Conservation (phyloP, 2,797 vertebrate species). For the Hyperoplus lanceolatus region DNA sequence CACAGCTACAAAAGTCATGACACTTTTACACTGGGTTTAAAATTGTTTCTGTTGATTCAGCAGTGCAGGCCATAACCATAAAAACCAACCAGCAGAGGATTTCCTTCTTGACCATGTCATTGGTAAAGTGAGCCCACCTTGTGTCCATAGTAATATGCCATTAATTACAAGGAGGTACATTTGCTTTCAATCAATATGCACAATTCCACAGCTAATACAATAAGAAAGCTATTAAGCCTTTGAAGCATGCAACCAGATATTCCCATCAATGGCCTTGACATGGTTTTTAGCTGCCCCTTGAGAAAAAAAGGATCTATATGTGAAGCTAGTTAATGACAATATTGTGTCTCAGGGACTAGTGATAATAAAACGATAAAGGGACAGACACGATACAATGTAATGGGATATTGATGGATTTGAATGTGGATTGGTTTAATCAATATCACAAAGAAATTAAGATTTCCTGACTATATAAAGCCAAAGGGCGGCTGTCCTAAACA, state of each 20-base stretch:
- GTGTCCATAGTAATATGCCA: conserved; percentile 5
- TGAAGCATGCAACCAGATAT: conserved; percentile 37
- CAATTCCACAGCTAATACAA: conserved; percentile 45
- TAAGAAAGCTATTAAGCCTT: conserved; percentile 36
- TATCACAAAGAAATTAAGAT: conserved; percentile 29
- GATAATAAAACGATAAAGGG: conserved; percentile 16
- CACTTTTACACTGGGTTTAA: neutral
- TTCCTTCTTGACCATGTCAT: conserved; percentile 5
- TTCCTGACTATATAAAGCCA: neutral
- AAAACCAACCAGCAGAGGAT: conserved; percentile 15
- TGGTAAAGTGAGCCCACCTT: conserved; percentile 25
- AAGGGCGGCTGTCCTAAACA: conserved; percentile 23
- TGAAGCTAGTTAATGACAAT: conserved; percentile 14
- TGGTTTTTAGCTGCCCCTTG: conserved; percentile 30
- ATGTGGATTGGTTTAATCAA: conserved; percentile 31
- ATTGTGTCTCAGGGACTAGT: conserved; percentile 33
- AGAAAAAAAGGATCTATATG: conserved; percentile 9
- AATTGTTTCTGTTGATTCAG: conserved; percentile 34
- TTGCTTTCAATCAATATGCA: conserved; percentile 55
- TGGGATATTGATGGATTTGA: conserved; percentile 41
- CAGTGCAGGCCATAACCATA: conserved; percentile 24
- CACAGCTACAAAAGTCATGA: neutral
- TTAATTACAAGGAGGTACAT: conserved; percentile 36
- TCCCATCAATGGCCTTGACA: conserved; percentile 16
- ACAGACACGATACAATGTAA: conserved; percentile 22